phyloP scores from a whole-genome alignment of 2,113 vertebrate species.

The Aix galericulata region DNA sequence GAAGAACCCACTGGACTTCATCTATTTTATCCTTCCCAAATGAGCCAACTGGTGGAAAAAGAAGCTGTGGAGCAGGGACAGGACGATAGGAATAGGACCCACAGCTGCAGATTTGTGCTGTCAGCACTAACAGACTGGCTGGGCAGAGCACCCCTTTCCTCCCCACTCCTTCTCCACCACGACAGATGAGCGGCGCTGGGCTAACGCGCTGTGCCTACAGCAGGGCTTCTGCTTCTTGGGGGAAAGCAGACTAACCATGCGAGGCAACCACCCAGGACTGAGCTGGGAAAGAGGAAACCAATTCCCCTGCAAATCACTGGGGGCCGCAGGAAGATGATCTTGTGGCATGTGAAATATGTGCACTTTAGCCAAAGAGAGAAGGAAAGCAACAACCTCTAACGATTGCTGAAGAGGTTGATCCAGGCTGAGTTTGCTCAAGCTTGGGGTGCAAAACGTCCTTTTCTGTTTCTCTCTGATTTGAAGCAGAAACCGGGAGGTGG shows the following conservation, averaged over 20 bases:
- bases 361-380: conserved; percentile 18
- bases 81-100: conserved; percentile 28
- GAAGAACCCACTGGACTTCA: not conserved
- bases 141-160: not conserved
- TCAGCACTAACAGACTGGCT: not conserved
- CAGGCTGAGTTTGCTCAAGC: not conserved
- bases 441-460: not conserved
- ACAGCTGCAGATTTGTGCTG: conserved; percentile 44
- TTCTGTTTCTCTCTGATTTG: not conserved
- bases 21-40: not conserved
- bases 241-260: not conserved
- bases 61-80: not conserved
- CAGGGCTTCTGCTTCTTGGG: not conserved
- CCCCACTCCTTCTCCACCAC: not conserved
- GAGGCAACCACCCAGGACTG: not conserved
- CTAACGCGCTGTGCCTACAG: not conserved
- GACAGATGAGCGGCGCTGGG: not conserved
- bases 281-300: not conserved
- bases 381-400: conserved; percentile 2
- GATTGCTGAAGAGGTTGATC: not conserved
- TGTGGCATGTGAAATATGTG: conserved; percentile 21
- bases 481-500: not conserved
- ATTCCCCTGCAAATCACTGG: not conserved
- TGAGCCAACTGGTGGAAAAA: conserved; percentile 41
- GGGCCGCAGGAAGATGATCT: conserved; percentile 27